Conservation (phyloP, 2,113 vertebrate species). For the Falcunculus frontatus region DNA sequence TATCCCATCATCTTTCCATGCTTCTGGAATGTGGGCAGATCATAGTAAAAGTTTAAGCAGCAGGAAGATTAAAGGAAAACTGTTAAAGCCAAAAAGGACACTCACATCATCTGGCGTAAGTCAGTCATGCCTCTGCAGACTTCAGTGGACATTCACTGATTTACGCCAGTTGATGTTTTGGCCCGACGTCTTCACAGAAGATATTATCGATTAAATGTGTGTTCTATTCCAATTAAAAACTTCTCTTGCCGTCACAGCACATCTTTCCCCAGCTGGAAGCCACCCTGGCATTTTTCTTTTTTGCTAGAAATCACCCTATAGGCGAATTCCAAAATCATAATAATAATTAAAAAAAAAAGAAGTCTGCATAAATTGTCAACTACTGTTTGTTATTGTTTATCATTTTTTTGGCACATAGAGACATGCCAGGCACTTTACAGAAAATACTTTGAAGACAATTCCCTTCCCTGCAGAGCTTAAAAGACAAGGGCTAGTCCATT, state of each 20-base stretch:
- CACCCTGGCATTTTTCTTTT: slow-evolving; percentile 30
- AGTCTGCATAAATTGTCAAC: not conserved
- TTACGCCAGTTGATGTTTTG: slow-evolving; percentile 28
- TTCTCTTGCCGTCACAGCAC: not conserved
- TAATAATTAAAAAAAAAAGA: not conserved
- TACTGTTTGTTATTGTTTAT: slow-evolving; percentile 35
- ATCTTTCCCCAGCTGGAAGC: slow-evolving; percentile 45
- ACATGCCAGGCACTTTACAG: not conserved
- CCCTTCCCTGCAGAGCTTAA: not conserved
- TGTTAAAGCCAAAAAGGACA: slow-evolving; percentile 47
- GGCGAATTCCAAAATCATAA: slow-evolving; percentile 32
- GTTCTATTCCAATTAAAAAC: not conserved
- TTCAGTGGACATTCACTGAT: slow-evolving; percentile 2
- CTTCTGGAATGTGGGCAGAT: slow-evolving; percentile 59
- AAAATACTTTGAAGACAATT: slow-evolving; percentile 9
- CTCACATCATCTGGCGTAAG: slow-evolving; percentile 44
- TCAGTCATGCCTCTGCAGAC: not conserved
- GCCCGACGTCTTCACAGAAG: not conserved
- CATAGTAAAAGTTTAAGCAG: slow-evolving; percentile 55
- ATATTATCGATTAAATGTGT: slow-evolving; percentile 17
- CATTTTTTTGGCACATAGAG: not conserved
- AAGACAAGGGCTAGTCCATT: not conserved
- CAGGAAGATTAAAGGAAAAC: slow-evolving; percentile 62
- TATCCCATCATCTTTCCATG: slow-evolving; percentile 23
- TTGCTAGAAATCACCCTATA: slow-evolving; percentile 31